These are phyloP conservation scores for Leptodirus hochenwartii DNA, from an alignment of 2,888 invertebrate species.

Conservation along the genomic window DNA sequence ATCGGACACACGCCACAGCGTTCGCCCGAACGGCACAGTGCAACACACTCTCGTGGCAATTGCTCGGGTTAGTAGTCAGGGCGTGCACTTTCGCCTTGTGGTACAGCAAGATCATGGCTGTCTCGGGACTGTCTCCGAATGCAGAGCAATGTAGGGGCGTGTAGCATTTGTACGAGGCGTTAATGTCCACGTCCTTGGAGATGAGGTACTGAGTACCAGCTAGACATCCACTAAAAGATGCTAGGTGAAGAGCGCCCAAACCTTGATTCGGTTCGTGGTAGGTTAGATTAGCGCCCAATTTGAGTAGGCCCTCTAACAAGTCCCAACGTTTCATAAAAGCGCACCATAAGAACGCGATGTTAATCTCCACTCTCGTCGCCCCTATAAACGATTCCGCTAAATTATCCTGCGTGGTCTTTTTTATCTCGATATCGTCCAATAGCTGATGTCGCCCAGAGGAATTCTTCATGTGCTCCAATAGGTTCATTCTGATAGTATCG, in stretches of 20 bases:
- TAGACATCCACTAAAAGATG: slow-evolving; percentile 60
- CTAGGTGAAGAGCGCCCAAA: slow-evolving; percentile 54
- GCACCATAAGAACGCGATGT: slow-evolving; percentile 54
- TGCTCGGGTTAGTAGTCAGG: slow-evolving; percentile 37
- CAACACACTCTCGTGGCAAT: slow-evolving; percentile 57
- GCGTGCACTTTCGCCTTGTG: slow-evolving; percentile 48
- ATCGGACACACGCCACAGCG: slow-evolving; percentile 57
- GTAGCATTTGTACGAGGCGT: slow-evolving; percentile 50
- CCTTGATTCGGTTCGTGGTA: slow-evolving; percentile 54
- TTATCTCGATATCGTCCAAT: slow-evolving; percentile 56
- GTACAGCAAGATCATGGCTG: slow-evolving; percentile 57
- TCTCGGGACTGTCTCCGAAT: slow-evolving; percentile 69
- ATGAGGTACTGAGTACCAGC: slow-evolving; percentile 52
- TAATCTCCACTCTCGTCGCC: slow-evolving; percentile 47
- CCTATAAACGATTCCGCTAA: slow-evolving; percentile 30
- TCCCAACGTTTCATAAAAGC: slow-evolving; percentile 54
- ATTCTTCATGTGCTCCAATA: slow-evolving; percentile 54
- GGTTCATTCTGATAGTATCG: slow-evolving; percentile 53
- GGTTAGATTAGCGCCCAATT: slow-evolving; percentile 49
- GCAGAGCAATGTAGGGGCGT: slow-evolving; percentile 81
- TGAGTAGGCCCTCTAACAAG: slow-evolving; percentile 41
- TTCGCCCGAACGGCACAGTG: slow-evolving; percentile 78
- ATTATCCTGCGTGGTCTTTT: slow-evolving; percentile 40
- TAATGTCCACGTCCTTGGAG: slow-evolving; percentile 46
- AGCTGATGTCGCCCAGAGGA: slow-evolving; percentile 47